A percentile compares a stretch with the other conserved stretches of the same genome.
phyloP scores from a whole-genome alignment of 1,140 invertebrate species.

The Metopolophium dirhodum region DNA sequence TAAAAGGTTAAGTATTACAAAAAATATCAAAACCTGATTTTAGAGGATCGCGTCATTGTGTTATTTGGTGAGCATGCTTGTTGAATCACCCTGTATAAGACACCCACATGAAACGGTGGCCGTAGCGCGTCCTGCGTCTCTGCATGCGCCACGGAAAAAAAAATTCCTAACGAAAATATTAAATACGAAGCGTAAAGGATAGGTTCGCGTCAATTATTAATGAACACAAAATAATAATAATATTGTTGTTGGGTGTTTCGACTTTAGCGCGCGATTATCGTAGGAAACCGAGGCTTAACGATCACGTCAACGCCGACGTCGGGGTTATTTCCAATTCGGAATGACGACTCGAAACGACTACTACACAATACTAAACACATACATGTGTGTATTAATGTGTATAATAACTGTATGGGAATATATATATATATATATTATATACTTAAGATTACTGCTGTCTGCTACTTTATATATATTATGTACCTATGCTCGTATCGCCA shows the following conservation, averaged over 20 bases:
- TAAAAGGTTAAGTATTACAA: too few species aligned
- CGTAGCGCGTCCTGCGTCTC: too few species aligned
- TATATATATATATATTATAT: background rate
- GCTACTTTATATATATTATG: background rate
- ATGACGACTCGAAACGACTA: background rate
- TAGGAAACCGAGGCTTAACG: background rate
- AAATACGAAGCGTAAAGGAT: background rate
- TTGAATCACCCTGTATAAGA: too few species aligned
- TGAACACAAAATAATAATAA: background rate
- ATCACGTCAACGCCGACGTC: background rate
- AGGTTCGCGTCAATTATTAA: background rate
- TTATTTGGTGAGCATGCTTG: too few species aligned
- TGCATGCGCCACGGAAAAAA: background rate
- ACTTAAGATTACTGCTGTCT: slow-evolving; percentile 10
- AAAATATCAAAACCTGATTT: too few species aligned
- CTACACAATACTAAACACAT: background rate
- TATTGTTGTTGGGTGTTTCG: background rate
- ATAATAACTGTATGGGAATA: background rate
- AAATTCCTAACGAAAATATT: background rate
- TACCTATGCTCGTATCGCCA: background rate
- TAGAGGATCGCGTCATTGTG: too few species aligned
- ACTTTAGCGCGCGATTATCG: background rate
- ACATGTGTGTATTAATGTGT: background rate
- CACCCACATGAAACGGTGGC: too few species aligned
- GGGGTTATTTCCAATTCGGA: background rate